Base-by-base conservation (phyloP, 2,888 invertebrate species). In the Empis stercorea region DNA sequence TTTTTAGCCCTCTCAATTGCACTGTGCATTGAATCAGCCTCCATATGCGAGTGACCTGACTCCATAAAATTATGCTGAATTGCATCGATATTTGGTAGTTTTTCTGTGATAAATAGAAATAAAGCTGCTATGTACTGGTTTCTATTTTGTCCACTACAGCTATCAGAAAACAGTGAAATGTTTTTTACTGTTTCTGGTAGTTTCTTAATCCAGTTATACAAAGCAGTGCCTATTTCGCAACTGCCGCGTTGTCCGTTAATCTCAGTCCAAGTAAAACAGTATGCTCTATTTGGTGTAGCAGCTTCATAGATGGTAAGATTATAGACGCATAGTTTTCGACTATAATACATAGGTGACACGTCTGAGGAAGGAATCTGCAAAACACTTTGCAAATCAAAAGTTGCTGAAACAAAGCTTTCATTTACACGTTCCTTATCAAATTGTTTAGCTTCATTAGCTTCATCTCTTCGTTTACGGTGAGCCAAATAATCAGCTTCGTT, bases 221-320 rank as follows among this genome's bases (percentile, higher is more conserved):
- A 54, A 58, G 43, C 61, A 55, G 43, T 59, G 16, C 54, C 61
- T 59, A 45, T 45, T 40, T 45, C 32, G n/a, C 32, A 45, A 32
- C 32, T 40, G 13, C 45, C 45, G 5, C 45, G 30, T 40, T 39
- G 39, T 23, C 40, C 45, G 32, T 45, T 45, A 13, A 45, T 17
- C 23, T 40, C 39, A 27, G 51, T 55, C 59, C 60, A 61, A 38
- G 44, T 43, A 44, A 51, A 57, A 44, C 58, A 62, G 51, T 51
- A 55, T 20, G 54, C 53, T 39, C 38, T 45, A 39, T 45, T 39
- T 37, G 45, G 39, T 30, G 11, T 9, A 15, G 45, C 40, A 11
- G 45, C 45, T 53, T 61, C 59, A 50, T 61, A 62, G 48, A 63
- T 52, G 39, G 57, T 59, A n/a, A 61, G 56, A 53, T 60, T 62